Evolutionary conservation across 2,888 invertebrate species (phyloP).

Genomic region (Prosapia bicincta): DNA sequence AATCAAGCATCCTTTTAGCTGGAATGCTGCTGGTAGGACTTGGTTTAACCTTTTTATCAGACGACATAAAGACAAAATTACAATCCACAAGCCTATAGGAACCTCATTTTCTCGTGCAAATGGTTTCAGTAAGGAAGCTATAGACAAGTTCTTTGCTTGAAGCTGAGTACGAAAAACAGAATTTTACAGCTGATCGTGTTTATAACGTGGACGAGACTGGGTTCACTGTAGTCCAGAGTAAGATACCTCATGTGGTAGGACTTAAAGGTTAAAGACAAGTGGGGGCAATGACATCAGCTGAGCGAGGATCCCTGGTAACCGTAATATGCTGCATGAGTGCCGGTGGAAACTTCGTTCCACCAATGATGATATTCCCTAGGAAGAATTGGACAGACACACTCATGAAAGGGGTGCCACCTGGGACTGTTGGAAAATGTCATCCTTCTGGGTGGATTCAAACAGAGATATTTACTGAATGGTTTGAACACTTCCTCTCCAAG

Average conservation of each 20-base stretch:
- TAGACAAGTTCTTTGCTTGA: slow-evolving; percentile 25
- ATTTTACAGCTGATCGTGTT: slow-evolving; percentile 30
- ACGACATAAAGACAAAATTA: background rate
- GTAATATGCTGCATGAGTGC: slow-evolving; percentile 41
- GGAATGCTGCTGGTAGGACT: slow-evolving; percentile 9
- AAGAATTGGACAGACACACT: slow-evolving; percentile 42
- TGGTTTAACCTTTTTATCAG: background rate
- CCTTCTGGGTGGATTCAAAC: slow-evolving; percentile 42
- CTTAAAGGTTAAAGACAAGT: slow-evolving; percentile 43
- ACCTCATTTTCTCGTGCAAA: slow-evolving; percentile 29
- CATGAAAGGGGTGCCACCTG: slow-evolving; percentile 41
- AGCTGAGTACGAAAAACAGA: too few relatives aligned
- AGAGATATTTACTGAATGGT: slow-evolving; percentile 42
- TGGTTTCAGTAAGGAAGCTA: slow-evolving; percentile 30
- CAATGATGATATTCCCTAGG: slow-evolving; percentile 43
- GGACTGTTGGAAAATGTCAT: slow-evolving; percentile 39
- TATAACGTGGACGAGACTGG: slow-evolving; percentile 45
- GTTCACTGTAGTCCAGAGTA: slow-evolving; percentile 41
- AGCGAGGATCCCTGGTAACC: slow-evolving; percentile 43
- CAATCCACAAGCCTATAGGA: slow-evolving; percentile 12
- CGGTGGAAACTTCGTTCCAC: slow-evolving; percentile 42
- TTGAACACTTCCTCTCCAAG: slow-evolving; percentile 41
- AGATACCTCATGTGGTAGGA: slow-evolving; percentile 40
- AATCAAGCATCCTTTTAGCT: background rate
- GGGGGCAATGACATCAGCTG: slow-evolving; percentile 41